Base-by-base conservation (phyloP, 92 coral and sea anemone genomes). In the Scolanthus callimorphus region DNA sequence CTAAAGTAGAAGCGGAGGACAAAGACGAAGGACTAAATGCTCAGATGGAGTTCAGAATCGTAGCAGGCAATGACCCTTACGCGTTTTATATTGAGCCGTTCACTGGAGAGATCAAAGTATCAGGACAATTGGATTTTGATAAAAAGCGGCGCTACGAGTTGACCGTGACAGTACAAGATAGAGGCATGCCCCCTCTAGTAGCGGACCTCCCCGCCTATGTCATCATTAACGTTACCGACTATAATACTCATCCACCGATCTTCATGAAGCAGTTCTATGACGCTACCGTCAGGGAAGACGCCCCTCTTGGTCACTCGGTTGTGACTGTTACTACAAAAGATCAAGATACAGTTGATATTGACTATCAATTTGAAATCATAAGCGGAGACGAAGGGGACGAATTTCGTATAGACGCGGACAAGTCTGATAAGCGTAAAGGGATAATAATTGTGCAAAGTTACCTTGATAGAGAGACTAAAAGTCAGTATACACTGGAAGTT, bases 221-320 rank as follows among this genome's bases (percentile, higher is more conserved):
- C 31, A 49, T 79, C 10, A 77, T 91, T 26, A 73, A 48, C 20
- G 64, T 91, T 26, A 60, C 69, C 10, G 97, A 91, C 49, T 59
- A 71, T 21, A 91, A 91, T 45, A 86, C 82, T 26, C 86, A 91
- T 11, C 88, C 95, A 2, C 97, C 97, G 6, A 74, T 83, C 13
- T 91, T 91, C 56, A 31, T 3, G n/a, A 77, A 78, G 23, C 67
- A 69, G 9, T 54, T 44, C 20, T 88, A 91, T 59, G 34, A 60
- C 25, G 76, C 66, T 4, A 47, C 71, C 0, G 55, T 91, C 1
- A 37, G 54, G 22, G 97, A 91, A 61, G 77, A 88, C 37, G 82
- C 71, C 19, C 26, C 78, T 49, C n/a, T 73, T 29, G 89, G 89
- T n/a, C 54, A 78, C 0, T 51, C 73, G 28, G 75, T 91, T 37